phyloP scores from a whole-genome alignment of 1,140 invertebrate genomes.

The Tribolium castaneum region DNA sequence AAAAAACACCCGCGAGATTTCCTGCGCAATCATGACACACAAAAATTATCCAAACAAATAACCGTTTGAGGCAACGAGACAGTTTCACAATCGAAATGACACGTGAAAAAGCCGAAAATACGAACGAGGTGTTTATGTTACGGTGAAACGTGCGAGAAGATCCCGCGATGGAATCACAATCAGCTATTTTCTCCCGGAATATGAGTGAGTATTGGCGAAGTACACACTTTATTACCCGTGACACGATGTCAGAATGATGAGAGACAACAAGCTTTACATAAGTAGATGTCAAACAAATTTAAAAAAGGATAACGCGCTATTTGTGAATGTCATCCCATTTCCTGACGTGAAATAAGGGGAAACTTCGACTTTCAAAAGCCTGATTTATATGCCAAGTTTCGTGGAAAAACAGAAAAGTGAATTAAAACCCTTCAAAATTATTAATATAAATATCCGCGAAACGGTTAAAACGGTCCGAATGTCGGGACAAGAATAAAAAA shows the following conservation, averaged over 20 bases:
- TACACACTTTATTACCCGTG: constrained; percentile 16
- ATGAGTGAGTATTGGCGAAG: too few relatives aligned
- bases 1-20: background rate
- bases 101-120: background rate
- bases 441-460: too few relatives aligned
- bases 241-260: constrained; percentile 6
- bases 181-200: too few relatives aligned
- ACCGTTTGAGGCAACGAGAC: background rate
- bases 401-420: too few relatives aligned
- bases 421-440: too few relatives aligned
- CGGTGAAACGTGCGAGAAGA: constrained; percentile 1
- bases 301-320: background rate
- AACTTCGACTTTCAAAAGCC: background rate
- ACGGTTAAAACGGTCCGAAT: background rate
- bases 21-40: constrained; percentile 5
- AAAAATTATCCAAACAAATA: constrained; percentile 12
- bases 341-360: background rate
- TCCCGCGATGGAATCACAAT: too few relatives aligned
- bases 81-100: constrained; percentile 18
- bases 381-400: background rate
- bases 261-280: constrained; percentile 23
- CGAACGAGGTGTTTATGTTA: constrained; percentile 17
- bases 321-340: constrained; percentile 20
- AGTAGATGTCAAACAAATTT: constrained; percentile 23
- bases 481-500: background rate